Evolutionary conservation across 92 coral and sea anemone species (phyloP).

Genomic region (Virgularia gustaviana): DNA sequence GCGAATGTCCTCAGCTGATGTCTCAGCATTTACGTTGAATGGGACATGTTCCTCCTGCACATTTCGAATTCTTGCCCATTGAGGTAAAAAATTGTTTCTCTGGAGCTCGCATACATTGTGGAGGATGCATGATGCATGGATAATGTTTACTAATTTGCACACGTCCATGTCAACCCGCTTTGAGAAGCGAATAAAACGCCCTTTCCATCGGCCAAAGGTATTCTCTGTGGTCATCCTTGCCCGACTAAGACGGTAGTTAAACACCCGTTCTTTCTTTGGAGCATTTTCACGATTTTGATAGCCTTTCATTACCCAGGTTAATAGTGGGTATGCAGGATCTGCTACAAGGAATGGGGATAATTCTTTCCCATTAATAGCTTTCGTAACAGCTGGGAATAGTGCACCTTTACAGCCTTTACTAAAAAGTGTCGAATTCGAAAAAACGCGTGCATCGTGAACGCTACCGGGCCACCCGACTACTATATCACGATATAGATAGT

Average conservation of each 20-base stretch:
- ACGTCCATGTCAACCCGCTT: constrained; percentile 49
- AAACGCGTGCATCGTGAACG: constrained; percentile 56
- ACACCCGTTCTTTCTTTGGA: constrained; percentile 41
- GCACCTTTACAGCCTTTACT: constrained; percentile 39
- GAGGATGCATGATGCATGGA: constrained; percentile 47
- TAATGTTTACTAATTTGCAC: constrained; percentile 31
- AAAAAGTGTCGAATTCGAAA: constrained; percentile 50
- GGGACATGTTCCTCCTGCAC: too few species aligned
- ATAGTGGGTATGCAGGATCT: constrained; percentile 35
- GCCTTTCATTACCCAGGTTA: constrained; percentile 47
- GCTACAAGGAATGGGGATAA: constrained; percentile 40
- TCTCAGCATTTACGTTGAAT: too few species aligned
- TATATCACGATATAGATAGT: constrained; percentile 36
- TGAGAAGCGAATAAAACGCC: constrained; percentile 33
- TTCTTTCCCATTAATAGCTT: constrained; percentile 40
- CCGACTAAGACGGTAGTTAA: constrained; percentile 49
- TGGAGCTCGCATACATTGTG: constrained; percentile 50
- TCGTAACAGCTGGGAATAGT: constrained; percentile 33
- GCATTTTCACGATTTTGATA: constrained; percentile 43
- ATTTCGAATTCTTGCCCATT: constrained; percentile 21
- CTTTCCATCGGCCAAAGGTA: constrained; percentile 48
- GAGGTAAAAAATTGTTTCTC: constrained; percentile 44
- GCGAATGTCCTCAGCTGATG: too few species aligned
- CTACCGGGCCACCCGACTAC: constrained; percentile 55
- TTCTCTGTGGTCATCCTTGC: constrained; percentile 43